These are phyloP conservation scores for Drosophila tanythrix DNA, from an alignment of 2,888 invertebrate genomes.

Conservation along the genomic window DNA sequence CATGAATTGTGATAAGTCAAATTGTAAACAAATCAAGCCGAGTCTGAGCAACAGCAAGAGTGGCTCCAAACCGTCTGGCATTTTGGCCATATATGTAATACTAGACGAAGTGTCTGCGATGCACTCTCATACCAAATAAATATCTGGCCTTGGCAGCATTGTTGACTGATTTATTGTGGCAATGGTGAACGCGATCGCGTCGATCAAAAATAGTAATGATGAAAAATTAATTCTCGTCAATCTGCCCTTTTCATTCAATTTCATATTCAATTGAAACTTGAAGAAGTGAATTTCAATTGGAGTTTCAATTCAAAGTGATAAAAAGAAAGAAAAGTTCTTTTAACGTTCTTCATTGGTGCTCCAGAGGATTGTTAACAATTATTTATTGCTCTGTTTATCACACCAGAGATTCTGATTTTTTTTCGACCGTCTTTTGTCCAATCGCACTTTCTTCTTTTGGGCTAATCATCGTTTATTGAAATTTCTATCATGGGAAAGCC, in stretches of 20 bases:
- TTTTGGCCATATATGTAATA: constrained; percentile 61
- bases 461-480: constrained; percentile 76
- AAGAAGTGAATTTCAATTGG: constrained; percentile 55
- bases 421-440: constrained; percentile 33
- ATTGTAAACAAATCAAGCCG: constrained; percentile 71
- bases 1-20: constrained; percentile 74
- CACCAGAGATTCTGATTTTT: constrained; percentile 11
- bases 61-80: constrained; percentile 79
- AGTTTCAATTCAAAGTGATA: constrained; percentile 8
- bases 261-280: constrained; percentile 52
- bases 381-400: constrained; percentile 68
- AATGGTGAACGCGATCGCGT: constrained; percentile 39
- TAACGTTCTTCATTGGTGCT: constrained; percentile 28
- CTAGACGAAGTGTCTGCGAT: constrained; percentile 58
- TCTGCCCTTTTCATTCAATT: constrained; percentile 44
- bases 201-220: constrained; percentile 70
- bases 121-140: constrained; percentile 24
- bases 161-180: constrained; percentile 80
- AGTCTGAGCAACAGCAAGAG: constrained; percentile 39
- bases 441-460: constrained; percentile 55
- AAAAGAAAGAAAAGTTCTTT: constrained; percentile 32
- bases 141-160: constrained; percentile 55
- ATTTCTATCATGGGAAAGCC: constrained; percentile 74
- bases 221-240: constrained; percentile 78
- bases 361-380: constrained; percentile 57